A percentile compares a stretch with the other conserved stretches of the same genome.
Conservation (phyloP, 2,113 vertebrate genomes). For the Colistium nudipinnis region DNA sequence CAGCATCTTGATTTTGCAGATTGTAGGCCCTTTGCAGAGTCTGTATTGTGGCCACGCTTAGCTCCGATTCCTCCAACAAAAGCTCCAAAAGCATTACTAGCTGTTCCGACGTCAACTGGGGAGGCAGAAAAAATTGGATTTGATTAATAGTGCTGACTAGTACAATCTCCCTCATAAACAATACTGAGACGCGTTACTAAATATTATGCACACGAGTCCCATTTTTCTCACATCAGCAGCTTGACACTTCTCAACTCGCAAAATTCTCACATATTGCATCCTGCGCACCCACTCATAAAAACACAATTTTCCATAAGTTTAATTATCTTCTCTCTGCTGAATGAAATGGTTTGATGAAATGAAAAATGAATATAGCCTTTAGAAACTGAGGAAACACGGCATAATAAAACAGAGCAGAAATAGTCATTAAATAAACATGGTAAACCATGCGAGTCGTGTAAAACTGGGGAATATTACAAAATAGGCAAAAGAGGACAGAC, state of each 20-base stretch:
- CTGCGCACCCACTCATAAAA: slow-evolving; percentile 15
- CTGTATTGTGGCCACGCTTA: slow-evolving; percentile 79
- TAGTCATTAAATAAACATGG: slow-evolving; percentile 72
- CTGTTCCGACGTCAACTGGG: slow-evolving; percentile 91
- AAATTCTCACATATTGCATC: slow-evolving; percentile 34
- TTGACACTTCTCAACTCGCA: slow-evolving; percentile 26
- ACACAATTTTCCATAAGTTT: slow-evolving; percentile 52
- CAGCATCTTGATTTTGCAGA: slow-evolving; percentile 88
- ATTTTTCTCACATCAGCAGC: slow-evolving; percentile 26
- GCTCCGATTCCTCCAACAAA: slow-evolving; percentile 86
- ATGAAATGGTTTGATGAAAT: slow-evolving; percentile 39
- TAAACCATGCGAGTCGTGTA: slow-evolving; percentile 47
- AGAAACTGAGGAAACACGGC: slow-evolving; percentile 35
- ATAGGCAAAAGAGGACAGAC: slow-evolving; percentile 30
- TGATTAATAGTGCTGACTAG: slow-evolving; percentile 37
- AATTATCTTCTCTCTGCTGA: slow-evolving; percentile 48
- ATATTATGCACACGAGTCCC: slow-evolving; percentile 12
- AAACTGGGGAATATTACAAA: slow-evolving; percentile 66
- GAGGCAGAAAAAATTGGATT: slow-evolving; percentile 52
- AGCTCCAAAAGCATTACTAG: slow-evolving; percentile 91
- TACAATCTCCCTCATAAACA: slow-evolving; percentile 17
- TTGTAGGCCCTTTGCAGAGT: slow-evolving; percentile 83
- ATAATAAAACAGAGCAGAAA: slow-evolving; percentile 58
- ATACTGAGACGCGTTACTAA: slow-evolving; percentile 29
- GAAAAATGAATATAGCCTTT: slow-evolving; percentile 58